Base-by-base conservation (phyloP, 2,113 vertebrate species). In the Sylvia atricapilla region DNA sequence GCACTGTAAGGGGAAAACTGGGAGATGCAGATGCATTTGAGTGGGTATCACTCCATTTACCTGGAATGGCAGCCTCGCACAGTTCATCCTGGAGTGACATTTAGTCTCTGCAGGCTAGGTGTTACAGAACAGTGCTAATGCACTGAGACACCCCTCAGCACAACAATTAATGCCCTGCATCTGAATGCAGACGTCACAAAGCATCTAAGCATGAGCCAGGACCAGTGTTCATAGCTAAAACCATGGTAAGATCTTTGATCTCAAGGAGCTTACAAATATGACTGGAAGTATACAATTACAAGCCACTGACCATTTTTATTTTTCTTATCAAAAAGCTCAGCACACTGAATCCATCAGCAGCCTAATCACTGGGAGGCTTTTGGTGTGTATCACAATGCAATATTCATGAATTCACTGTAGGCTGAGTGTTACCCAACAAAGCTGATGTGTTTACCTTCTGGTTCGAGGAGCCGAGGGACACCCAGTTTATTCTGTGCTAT, bases 391-490 rank as follows among this genome's bases (percentile, higher is more conserved):
- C 44, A 56, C n/a, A 84, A 46, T 20, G 35, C 64, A 78, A 27
- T 70, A 60, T 59, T 68, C 18, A 75, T 31, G 0, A 87, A 72
- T 75, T 90, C 56, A 60, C 13, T 68, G 53, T 2, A 49, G 53
- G 31, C 17, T 84, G 59, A 81, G 37, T 44, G 53, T 52, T 72
- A 58, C 64, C 52, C 69, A 87, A 41, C 41, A 66, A 64, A 59
- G 19, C 0, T 82, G 83, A 78, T 39, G 76, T 1, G 2, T 8
- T 89, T 98, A 99, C 99, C 99, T 97, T 99, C 99, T 7, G 99
- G 98, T 88, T 99, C 99, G 37, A 99, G 98, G 18, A 99, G 98
- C 75, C 98, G 98, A 76, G 99, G 98, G 72, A 99, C 99, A 47
- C 98, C 98, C 76, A 99, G 98, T 84, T 98, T 98, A 33, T 98